These are phyloP conservation scores for Catotricha subobsoleta DNA, from an alignment of 2,888 invertebrate species.

Conservation along the genomic window DNA sequence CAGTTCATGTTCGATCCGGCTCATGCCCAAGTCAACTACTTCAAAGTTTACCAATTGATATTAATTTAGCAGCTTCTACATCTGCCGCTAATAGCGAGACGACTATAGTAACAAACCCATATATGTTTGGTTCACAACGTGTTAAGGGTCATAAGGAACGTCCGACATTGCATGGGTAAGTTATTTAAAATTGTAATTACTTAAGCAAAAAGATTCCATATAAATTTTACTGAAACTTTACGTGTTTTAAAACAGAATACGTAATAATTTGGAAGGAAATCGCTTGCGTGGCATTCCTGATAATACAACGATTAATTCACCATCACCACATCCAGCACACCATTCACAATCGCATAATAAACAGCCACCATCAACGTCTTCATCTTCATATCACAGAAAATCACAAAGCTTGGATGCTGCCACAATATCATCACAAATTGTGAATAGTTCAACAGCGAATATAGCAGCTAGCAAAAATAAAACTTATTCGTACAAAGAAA, in stretches of 20 bases:
- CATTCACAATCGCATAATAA: neutral
- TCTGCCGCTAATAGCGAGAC: no score
- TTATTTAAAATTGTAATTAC: no score
- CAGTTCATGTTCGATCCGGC: constrained; percentile 73
- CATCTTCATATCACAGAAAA: constrained; percentile 40
- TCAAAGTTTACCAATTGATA: constrained; percentile 45
- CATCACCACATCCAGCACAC: constrained; percentile 10
- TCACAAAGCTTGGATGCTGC: constrained; percentile 69
- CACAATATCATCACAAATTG: constrained; percentile 19
- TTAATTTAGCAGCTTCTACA: constrained; percentile 14
- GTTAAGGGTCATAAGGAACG: constrained; percentile 44
- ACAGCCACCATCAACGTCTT: neutral
- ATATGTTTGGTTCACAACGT: constrained; percentile 36
- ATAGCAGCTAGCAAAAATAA: constrained; percentile 23
- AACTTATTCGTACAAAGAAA: constrained; percentile 29
- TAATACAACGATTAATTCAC: no score
- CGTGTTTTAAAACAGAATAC: constrained; percentile 18
- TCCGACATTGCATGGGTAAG: constrained; percentile 24
- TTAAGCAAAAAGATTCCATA: no score
- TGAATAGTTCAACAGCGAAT: constrained; percentile 12
- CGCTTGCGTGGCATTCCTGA: neutral
- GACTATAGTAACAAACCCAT: constrained; percentile 13
- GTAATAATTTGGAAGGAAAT: constrained; percentile 7
- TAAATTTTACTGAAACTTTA: no score
- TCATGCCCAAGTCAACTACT: constrained; percentile 83